Evolutionary conservation across 1,140 invertebrate species (phyloP), one percentile per base, ranked within the genome.

Genomic region (Drosophila repleta): DNA sequence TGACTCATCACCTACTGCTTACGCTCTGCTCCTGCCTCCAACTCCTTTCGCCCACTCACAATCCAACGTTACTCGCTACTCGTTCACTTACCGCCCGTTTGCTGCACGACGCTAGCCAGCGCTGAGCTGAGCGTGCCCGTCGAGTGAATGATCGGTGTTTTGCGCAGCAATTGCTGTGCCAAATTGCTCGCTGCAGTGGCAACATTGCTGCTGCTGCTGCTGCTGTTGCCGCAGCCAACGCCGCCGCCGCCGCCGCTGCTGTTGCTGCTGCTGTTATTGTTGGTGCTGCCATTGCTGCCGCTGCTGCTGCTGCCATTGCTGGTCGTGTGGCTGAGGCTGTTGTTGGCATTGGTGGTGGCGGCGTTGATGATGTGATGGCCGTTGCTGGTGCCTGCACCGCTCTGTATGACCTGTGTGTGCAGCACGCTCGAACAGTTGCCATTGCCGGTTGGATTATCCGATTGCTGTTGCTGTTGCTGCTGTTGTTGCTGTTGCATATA

Each of bases 331-430:
- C 45, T 49, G 45, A 18, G 35, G 55, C 13, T 57, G 63, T 26
- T 85, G 58, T 46, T 68, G 52, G 41, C 74, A 53, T 60, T 79
- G 57, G 57, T 80, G 62, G 51, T 72, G 45, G 45, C 61, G 45
- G 45, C 61, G 52, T 17, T 71, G 24, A 7, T 70, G 24, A 32
- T 64, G 35, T 57, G 51, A 35, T 65, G 49, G 62, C 69, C 58
- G 37, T 57, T 64, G 73, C 79, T 88, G 83, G 83, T 87, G 83
- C 83, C 79, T 62, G 88, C 80, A 87, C 76, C 88, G 68, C 87
- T 83, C 57, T 91, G 90, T 67, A 91, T 90, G 53, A 90, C 90
- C 72, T 91, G 90, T 66, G 90, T 85, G 66, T 90, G 90, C 70
- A 90, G 79, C 74, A 90, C 82, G 45, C 58, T 57, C 18, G 61